Conservation (phyloP, 2,888 invertebrate genomes). For the Nephrotoma flavescens region DNA sequence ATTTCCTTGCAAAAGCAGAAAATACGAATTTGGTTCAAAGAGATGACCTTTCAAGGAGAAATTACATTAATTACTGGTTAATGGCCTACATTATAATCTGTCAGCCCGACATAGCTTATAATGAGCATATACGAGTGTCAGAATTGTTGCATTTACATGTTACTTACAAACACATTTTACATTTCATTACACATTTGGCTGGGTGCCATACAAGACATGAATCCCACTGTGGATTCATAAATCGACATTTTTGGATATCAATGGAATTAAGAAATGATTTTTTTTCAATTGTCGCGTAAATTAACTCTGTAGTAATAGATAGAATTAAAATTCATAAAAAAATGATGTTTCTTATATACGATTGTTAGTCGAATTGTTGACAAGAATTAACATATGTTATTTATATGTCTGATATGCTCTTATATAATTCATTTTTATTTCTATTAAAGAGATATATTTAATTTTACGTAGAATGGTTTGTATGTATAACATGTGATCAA, state of each 20-base stretch:
- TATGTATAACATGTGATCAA: background rate
- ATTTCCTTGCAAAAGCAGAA: background rate
- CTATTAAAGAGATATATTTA: background rate
- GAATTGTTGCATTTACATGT: background rate
- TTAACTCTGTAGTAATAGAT: background rate
- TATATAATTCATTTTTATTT: background rate
- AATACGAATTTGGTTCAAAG: background rate
- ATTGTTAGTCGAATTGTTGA: background rate
- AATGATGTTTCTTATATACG: background rate
- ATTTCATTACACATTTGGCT: background rate
- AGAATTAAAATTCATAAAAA: background rate
- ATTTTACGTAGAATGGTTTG: background rate
- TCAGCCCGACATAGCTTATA: background rate
- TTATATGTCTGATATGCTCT: background rate
- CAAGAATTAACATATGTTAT: conserved; percentile 2
- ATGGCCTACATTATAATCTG: background rate
- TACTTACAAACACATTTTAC: background rate
- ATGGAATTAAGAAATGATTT: background rate
- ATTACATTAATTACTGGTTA: background rate
- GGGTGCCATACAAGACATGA: background rate
- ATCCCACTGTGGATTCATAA: too few species aligned
- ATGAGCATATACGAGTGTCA: too few species aligned
- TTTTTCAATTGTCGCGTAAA: background rate
- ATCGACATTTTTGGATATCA: background rate
- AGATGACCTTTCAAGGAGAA: background rate